Base-by-base conservation (phyloP, 2,797 vertebrate genomes). In the Semaprochilodus insignis region DNA sequence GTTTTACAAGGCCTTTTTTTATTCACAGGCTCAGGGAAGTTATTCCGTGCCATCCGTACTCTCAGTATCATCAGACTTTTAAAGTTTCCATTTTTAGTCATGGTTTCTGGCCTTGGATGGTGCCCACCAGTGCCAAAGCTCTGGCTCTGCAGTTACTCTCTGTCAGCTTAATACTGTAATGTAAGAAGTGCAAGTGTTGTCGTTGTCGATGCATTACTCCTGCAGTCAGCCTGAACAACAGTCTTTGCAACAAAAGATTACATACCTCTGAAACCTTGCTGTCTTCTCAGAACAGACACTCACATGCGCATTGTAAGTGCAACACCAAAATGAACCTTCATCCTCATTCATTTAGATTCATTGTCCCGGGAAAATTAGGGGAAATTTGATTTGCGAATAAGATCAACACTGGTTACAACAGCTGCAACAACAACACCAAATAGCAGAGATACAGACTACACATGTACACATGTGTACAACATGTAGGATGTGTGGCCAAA, bases 1-100 rank as follows among this genome's bases (percentile, higher is more conserved):
- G 21, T 75, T 75, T 59, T 60, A 75, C 55, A 75, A 60, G 51
- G 16, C 19, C 21, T 57, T 57, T 55, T 74, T 74, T 55, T 55
- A 74, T 74, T 70, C 40, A 23, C 21, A 23, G 67, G 21, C 31
- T 60, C 34, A 75, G 34, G 52, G 71, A 74, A 54, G 27, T 60
- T 60, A n/a, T 59, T 75, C 23, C 2, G 15, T 40, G 73, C 19
- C 52, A 74, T 74, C 27, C 57, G 71, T n/a, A 19, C 17, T 73
- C 27, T 40, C 31, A 11, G 54, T 40, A 60, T 60, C 55, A 59
- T 40, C 73, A 15, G 55, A 31, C 27, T 57, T 14, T 40, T 60
- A 54, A 75, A 2, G 73, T 59, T 74, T 74, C 31, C 34, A 55
- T 75, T 59, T 40, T 40, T 55, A 55, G 71, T 31, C 72, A 51